These are phyloP conservation scores for Coleophora deauratella DNA, from an alignment of 2,888 invertebrate species.

Conservation along the genomic window DNA sequence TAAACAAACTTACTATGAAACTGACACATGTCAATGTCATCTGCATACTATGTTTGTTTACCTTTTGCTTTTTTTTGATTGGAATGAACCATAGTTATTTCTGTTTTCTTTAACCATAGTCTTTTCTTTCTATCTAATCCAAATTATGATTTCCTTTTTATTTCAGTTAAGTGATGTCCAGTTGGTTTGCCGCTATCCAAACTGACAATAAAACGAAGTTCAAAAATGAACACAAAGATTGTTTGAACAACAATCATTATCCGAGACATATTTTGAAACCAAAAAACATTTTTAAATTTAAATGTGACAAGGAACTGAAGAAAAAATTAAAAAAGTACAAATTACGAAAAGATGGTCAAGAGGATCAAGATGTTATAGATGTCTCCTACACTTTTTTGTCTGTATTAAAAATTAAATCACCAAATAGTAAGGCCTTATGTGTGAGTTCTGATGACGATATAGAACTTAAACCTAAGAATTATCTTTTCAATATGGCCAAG, in stretches of 20 bases:
- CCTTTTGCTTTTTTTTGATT: too few relatives aligned
- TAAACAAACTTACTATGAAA: too few relatives aligned
- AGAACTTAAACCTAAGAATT: constrained; percentile 38
- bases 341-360: constrained; percentile 52
- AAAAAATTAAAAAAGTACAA: constrained; percentile 58
- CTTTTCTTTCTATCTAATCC: too few relatives aligned
- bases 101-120: too few relatives aligned
- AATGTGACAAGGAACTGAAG: constrained; percentile 42
- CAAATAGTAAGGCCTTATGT: constrained; percentile 11
- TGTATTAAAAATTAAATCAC: constrained; percentile 47
- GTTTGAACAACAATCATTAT: constrained; percentile 16
- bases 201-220: too few relatives aligned
- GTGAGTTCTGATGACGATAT: constrained; percentile 17
- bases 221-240: too few relatives aligned
- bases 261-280: constrained; percentile 27
- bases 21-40: too few relatives aligned
- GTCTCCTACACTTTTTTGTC: constrained; percentile 43
- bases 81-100: too few relatives aligned
- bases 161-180: constrained; percentile 59
- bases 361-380: constrained; percentile 59
- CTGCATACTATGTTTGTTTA: too few relatives aligned
- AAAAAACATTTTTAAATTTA: constrained; percentile 37
- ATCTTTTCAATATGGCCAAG: constrained; percentile 53
- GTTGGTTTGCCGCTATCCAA: constrained; percentile 18
- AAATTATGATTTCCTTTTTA: background rate